Base-by-base conservation (phyloP, 2,888 invertebrate genomes). In the Lasioglossum marginatum region DNA sequence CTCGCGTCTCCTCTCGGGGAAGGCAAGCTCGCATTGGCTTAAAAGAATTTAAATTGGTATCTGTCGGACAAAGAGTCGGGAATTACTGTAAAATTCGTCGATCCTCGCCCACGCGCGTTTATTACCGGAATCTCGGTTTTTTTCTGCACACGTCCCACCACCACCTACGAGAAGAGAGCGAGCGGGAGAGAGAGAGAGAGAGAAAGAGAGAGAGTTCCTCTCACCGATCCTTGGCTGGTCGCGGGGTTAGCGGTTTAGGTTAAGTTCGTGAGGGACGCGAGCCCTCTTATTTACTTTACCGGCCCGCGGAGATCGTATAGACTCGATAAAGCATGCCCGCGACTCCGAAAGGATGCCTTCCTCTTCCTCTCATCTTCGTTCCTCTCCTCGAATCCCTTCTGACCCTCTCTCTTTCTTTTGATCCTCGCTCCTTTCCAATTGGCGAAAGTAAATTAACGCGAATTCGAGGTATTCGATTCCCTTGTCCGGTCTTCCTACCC, bases 41-140 rank as follows among this genome's bases (percentile, higher is more conserved):
- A 88, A 89, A 93, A 91, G 93, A 93, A 93, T 92, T 93, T 93
- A 92, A 93, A 93, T 93, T 92, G 92, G 91, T 88, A 90, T 92
- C 91, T 83, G 90, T 79, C 80, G 90, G 89, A 88, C 90, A 91
- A 91, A 91, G 89, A 91, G 89, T 86, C 87, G 88, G 89, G 90
- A 92, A 92, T 92, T 92, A 91, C 92, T 92, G 91, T 91, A 91
- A 93, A 93, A 93, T 92, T 92, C 92, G 92, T 91, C 89, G 92
- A 92, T 92, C 89, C 87, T 88, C 91, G 92, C 93, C 93, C 93
- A 93, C 93, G 92, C 93, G 90, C 90, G 90, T 93, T 92, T 92
- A 93, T 92, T 92, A 91, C 91, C 89, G 86, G 87, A 87, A 86
- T 91, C 87, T 87, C 86, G 81, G 83, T 48, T 63, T 82, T 82